Percentiles rank a stretch among this genome's conserved stretches.
These are phyloP conservation scores for Sweltsa coloradensis DNA, from an alignment of 1,140 invertebrate species.

Conservation along the genomic window DNA sequence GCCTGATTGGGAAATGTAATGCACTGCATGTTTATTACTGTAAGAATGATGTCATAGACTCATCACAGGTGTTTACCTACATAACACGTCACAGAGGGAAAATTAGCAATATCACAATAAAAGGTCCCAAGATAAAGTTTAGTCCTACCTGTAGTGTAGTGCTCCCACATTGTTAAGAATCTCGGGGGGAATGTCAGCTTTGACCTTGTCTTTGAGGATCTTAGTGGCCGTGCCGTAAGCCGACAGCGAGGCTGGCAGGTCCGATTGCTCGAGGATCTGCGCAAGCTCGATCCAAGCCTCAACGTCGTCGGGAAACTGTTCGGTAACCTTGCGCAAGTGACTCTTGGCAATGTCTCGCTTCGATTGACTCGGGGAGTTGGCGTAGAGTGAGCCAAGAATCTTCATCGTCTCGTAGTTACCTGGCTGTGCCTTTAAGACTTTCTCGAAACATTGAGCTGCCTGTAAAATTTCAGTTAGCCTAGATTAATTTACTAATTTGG, in stretches of 20 bases:
- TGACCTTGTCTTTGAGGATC: conserved; percentile 85
- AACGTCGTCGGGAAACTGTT: conserved; percentile 95
- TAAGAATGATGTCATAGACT: too few species aligned
- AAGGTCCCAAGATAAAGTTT: not conserved
- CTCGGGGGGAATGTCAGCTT: conserved; percentile 92
- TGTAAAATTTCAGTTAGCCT: too few species aligned
- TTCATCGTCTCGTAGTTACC: conserved; percentile 99
- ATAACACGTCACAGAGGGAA: too few species aligned
- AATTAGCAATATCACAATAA: conserved; percentile 1
- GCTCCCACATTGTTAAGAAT: conserved; percentile 97
- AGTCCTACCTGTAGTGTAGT: conserved; percentile 68
- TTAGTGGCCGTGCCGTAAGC: conserved; percentile 90
- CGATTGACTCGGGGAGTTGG: conserved; percentile 75
- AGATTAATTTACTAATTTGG: too few species aligned
- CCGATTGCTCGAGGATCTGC: conserved; percentile 93
- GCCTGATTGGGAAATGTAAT: too few species aligned
- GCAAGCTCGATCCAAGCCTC: conserved; percentile 99
- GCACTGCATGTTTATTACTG: too few species aligned
- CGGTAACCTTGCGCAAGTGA: conserved; percentile 85
- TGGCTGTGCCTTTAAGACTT: conserved; percentile 92
- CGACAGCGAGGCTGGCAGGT: conserved; percentile 72
- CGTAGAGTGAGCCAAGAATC: conserved; percentile 94
- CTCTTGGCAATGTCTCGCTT: conserved; percentile 88
- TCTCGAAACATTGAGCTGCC: conserved; percentile 97
- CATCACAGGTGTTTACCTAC: too few species aligned